Base-by-base conservation (phyloP, 2,888 invertebrate species). In the Campoplex nolae region DNA sequence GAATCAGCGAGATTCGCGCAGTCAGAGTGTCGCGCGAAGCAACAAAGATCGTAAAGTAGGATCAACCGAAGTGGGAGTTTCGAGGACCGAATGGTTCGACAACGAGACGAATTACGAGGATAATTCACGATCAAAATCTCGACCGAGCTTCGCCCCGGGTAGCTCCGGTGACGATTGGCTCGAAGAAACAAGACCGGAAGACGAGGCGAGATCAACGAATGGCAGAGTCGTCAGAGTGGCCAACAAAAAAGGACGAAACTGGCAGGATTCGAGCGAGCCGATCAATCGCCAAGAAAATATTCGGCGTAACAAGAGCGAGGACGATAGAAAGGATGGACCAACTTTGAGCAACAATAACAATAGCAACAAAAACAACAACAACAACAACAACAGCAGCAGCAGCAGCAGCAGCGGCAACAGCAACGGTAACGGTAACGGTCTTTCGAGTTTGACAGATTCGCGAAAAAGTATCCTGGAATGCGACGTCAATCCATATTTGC, bases 401-500 rank as follows among this genome's bases (percentile, higher is more conserved):
- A n/a, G 3, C n/a, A n/a, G 3, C 18, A 7, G 1, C 54, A n/a
- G 4, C 18, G 9, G n/a, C 9, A 56, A 23, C 56, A 16, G 45
- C 28, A 45, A 48, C 23, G 9, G n/a, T 6, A 56, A n/a, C 23
- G 23, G 13, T 51, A 76, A 74, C 18, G 32, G 65, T 13, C 48
- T 28, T 48, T 54, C 82, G 42, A 32, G n/a, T 4, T 68, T 82
- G 13, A 48, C 70, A 23, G 92, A 92, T 75, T 90, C 91, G 0
- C 87, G 93, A 38, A 96, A 96, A 89, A 98, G 98, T 28, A 98
- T 98, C 89, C 95, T 98, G 65, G 97, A 97, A 90, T 98, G 98
- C 95, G 96, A 97, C 93, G 97, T 98, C 62, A 98, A 98, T 94
- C 97, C 98, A 3, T 98, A 98, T 93, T 97, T 97, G 89, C 95